Base-by-base conservation (phyloP, 2,888 invertebrate genomes). In the Apamea sordens region DNA sequence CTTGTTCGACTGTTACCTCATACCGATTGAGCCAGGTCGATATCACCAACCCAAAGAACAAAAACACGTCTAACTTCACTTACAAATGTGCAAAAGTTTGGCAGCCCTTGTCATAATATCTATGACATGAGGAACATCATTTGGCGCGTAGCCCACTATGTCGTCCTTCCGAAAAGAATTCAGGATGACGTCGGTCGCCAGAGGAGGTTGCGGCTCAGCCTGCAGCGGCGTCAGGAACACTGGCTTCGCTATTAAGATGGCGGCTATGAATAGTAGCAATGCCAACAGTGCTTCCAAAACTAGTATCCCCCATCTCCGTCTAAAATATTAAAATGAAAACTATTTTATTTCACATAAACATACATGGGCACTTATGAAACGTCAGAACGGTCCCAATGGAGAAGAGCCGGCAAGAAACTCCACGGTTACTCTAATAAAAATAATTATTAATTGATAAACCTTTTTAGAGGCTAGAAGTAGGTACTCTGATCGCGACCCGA, bases 181-280 rank as follows among this genome's bases (percentile, higher is more conserved):
- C 0, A 95, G 78, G 7, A 96, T 88, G 13, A 93, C 92, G 0
- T 73, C 10, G 0, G 91, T 88, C 0, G 89, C 72, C 1, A 95
- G 83, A 0, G 95, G 94, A 0, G 92, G 89, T 13, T 91, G 90
- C 0, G 95, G 94, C 8, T 93, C 90, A 0, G 91, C 91, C 78
- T 93, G 89, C n/a, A 96, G 81, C 0, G 95, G 94, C 1, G 92
- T 95, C 63, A 96, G 90, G 89, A 96, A 96, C 61, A 96, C 95
- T 0, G 96, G 96, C 84, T 92, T 94, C 0, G 96, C 94, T 32
- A 92, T 91, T 32, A 92, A 89, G 21, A 95, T 90, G 0, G 95
- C 92, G 0, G 88, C 5, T 0, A 93, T 63, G 80, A 94, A 93
- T 8, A 95, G 77, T 0, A 91, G 1, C 0, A 86, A 86, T 0